Evolutionary conservation across 2,113 vertebrate species (phyloP), one percentile per base, ranked within the genome.

Genomic region (Beaufortia kweichowensis): DNA sequence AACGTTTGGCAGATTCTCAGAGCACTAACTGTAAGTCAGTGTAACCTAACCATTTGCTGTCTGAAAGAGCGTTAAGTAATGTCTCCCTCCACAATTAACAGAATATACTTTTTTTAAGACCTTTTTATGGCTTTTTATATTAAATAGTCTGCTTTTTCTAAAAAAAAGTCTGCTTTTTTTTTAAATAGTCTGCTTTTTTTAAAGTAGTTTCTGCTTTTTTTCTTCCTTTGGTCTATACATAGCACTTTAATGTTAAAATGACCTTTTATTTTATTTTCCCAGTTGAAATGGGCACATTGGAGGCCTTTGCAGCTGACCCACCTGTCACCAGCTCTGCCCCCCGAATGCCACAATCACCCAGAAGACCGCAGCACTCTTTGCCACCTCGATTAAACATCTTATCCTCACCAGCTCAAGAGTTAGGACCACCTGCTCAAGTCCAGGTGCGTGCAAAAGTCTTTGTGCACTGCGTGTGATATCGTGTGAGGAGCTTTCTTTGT

Each of bases 1-100:
- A 97, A 80, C 93, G 94, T 75, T 91, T 94, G 64, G 94, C 95
- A 55, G 96, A 97, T 87, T 94, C 95, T 79, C 96, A 98, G 67
- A 95, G 86, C 26, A 77, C 93, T 78, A 93, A 89, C 81, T 93
- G 96, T 98, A 94, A 92, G 90, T 84, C 7, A 2, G 7, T 4
- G 0, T 46, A 19, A 17, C 5, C n/a, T 43, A 28, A 39, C 24
- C 41, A 6, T 43, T 9, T n/a, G 48, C 11, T 43, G 31, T 71
- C 41, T 35, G 23, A 24, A 41, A 68, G 41, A 6, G 4, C 0
- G 15, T 29, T 1, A 17, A 10, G 14, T 46, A 17, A 19, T 12
- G 4, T 9, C 66, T 56, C 8, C 19, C 7, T 48, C 17, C 17
- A 48, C 43, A 48, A 3, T 4, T 21, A 1, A 53, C 19, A 21